Conservation (phyloP, 2,113 vertebrate genomes). For the Brienomyrus longianalis region DNA sequence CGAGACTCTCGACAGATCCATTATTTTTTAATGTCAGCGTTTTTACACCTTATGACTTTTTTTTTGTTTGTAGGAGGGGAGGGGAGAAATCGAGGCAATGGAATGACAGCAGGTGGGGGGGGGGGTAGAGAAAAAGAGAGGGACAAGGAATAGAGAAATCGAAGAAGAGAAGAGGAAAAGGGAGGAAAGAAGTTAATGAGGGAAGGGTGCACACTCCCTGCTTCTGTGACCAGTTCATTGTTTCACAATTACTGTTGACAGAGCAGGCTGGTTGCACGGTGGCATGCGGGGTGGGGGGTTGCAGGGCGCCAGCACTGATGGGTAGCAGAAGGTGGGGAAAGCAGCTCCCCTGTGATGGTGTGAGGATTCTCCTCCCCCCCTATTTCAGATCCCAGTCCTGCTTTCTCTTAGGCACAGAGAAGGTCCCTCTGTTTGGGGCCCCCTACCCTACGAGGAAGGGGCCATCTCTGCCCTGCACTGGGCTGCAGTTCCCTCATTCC, state of each 20-base stretch:
- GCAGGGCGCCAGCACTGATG: background rate
- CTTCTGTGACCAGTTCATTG: background rate
- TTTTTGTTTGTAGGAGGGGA: background rate
- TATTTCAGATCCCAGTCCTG: background rate
- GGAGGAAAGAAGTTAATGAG: background rate
- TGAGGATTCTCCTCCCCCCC: background rate
- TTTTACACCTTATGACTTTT: background rate
- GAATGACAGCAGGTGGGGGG: background rate
- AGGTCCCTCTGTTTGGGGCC: background rate
- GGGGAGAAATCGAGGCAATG: background rate
- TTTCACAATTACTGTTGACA: constrained; percentile 14
- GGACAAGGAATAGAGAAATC: background rate
- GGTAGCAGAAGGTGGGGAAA: background rate
- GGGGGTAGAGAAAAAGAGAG: background rate
- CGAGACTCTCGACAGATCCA: background rate
- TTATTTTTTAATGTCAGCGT: background rate
- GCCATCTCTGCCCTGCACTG: background rate
- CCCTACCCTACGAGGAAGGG: background rate
- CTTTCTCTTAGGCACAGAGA: background rate
- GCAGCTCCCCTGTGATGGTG: background rate
- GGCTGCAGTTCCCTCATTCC: background rate
- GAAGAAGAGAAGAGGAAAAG: background rate
- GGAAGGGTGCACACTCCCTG: background rate
- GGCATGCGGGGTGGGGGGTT: background rate
- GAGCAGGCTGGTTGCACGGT: background rate